Conservation (phyloP, 1,140 invertebrate genomes). For the Eciton burchellii region DNA sequence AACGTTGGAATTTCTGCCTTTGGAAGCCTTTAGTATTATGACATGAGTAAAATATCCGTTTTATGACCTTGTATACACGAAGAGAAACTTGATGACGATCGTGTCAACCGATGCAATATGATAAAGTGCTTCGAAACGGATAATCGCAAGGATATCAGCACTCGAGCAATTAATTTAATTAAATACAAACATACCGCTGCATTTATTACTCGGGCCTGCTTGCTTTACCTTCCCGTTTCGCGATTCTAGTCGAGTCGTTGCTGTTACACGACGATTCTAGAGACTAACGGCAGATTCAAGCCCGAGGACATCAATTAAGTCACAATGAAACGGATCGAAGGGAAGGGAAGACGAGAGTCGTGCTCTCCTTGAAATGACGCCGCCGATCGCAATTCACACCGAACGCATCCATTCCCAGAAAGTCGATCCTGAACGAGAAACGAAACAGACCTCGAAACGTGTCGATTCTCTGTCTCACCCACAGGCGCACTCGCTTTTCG, state of each 20-base stretch:
- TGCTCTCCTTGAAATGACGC: conserved; percentile 23
- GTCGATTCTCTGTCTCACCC: conserved; percentile 2
- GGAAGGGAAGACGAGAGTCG: not conserved
- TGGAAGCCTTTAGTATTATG: not conserved
- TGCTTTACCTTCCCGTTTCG: conserved; percentile 4
- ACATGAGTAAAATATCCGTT: not conserved
- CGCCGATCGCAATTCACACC: conserved; percentile 46
- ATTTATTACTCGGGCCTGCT: not conserved
- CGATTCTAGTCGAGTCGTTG: conserved; percentile 16
- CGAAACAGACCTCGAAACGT: conserved; percentile 36
- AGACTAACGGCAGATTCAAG: not conserved
- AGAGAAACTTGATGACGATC: conserved; percentile 8
- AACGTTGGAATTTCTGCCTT: not conserved
- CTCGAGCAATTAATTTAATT: conserved; percentile 22
- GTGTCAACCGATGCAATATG: conserved; percentile 18
- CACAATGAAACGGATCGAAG: not conserved
- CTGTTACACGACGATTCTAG: not conserved
- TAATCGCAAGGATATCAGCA: not conserved
- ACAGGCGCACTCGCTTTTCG: conserved; percentile 8
- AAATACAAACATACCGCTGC: not conserved
- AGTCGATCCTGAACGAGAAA: conserved; percentile 36
- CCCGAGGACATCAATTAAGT: conserved; percentile 39
- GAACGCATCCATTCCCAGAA: conserved; percentile 51
- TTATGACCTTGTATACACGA: not conserved
- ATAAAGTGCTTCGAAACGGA: conserved; percentile 3